Evolutionary conservation across 2,113 vertebrate genomes (phyloP), one percentile per base, ranked within the genome.

Genomic region (Nannobrachium achirus): DNA sequence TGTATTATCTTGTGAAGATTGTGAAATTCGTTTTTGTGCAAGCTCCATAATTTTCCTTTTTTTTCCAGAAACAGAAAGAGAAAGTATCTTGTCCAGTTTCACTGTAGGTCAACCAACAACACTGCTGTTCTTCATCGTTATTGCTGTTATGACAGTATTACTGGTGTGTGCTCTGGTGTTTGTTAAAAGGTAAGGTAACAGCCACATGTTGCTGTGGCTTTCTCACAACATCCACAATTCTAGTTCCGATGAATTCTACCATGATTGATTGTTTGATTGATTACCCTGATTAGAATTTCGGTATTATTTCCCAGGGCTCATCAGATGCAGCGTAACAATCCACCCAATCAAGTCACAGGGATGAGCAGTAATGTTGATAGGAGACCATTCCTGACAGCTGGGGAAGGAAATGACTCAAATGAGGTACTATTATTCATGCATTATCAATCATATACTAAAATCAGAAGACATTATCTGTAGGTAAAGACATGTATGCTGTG

Each of bases 231-330:
- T 6, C 11, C 46, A n/a, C 13, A 14, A 7, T 49, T 10, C 2
- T 10, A 10, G 13, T 11, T 11, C 45, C 45, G 45, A 46, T 10
- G 45, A 46, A 14, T 46, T 14, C 13, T 8, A 46, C 45, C 9
- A 14, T 5, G 2, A 9, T 11, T 3, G 13, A 46, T 46, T 8
- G 4, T 4, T 25, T 60, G 1, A 25, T 25, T 25, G 20, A 33
- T 33, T 33, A 33, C 25, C 25, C 25, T 33, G 25, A 33, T 33
- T 5, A 4, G 25, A 0, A 33, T 33, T 33, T 33, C 6, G 1
- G 1, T 33, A 33, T 50, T 67, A 13, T 65, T 62, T 63, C 68
- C 39, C 56, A 83, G 81, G 61, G 1, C 18, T 72, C 74, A 38
- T 51, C 58, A 0, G 60, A 56, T 1, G 58, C 56, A 6, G 0